Evolutionary conservation across 2,113 vertebrate genomes (phyloP).

Genomic region (Podarcis muralis): DNA sequence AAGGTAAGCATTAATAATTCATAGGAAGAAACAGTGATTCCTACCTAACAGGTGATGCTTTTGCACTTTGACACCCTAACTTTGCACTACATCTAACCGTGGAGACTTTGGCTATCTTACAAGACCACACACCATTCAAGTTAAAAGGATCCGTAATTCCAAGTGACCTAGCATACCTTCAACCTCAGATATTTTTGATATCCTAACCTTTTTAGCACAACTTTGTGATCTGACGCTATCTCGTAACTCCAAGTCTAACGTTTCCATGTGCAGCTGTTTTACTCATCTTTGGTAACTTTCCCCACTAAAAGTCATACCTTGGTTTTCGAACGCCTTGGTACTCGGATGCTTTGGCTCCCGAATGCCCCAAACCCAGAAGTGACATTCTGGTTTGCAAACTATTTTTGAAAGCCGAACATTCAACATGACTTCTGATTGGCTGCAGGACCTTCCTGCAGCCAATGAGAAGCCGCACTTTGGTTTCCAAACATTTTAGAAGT

Average conservation of each 20-base stretch:
- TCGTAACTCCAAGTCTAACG: neutral
- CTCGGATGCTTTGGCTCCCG: too few species aligned
- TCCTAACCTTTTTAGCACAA: neutral
- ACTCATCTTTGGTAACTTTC: constrained; percentile 25
- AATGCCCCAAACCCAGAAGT: too few species aligned
- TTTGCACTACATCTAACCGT: neutral
- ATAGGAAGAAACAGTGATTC: neutral
- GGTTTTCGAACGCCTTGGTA: too few species aligned
- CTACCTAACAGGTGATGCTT: neutral
- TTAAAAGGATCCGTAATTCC: neutral
- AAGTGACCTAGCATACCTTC: neutral
- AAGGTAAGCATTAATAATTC: neutral
- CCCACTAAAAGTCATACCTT: neutral
- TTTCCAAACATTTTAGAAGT: too few species aligned
- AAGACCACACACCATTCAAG: neutral
- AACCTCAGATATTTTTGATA: neutral
- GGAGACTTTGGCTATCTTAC: neutral
- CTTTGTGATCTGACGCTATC: neutral
- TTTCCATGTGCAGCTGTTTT: constrained; percentile 31
- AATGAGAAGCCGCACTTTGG: too few species aligned
- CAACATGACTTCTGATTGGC: too few species aligned
- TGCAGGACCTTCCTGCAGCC: too few species aligned
- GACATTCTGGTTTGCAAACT: too few species aligned
- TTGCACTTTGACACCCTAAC: neutral
- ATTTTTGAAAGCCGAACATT: too few species aligned